Evolutionary conservation across 2,113 vertebrate species (phyloP).

Genomic region (Promerops cafer): DNA sequence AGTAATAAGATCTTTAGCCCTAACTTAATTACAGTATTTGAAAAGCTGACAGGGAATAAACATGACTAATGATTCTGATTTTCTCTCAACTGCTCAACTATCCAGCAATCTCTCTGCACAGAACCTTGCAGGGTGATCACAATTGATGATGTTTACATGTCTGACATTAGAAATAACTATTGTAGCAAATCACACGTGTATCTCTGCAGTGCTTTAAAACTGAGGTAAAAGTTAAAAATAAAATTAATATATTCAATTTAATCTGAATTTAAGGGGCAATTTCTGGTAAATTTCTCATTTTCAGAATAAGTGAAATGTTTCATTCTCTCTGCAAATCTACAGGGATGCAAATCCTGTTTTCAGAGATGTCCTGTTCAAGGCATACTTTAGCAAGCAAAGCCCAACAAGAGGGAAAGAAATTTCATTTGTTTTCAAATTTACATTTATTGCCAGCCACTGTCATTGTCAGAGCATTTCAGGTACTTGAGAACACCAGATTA

Average conservation of each 20-base stretch:
- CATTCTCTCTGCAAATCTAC: background rate
- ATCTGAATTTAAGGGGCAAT: background rate
- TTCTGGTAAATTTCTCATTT: background rate
- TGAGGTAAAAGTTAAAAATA: background rate
- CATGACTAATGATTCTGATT: constrained; percentile 20
- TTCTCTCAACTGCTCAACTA: background rate
- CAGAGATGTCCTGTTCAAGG: background rate
- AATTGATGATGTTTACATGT: background rate
- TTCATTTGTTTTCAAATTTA: constrained; percentile 42
- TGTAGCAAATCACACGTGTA: background rate
- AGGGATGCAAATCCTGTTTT: background rate
- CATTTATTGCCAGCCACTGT: constrained; percentile 4
- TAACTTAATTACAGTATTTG: constrained; percentile 2
- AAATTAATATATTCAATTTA: background rate
- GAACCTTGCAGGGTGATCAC: background rate
- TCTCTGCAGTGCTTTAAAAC: constrained; percentile 1
- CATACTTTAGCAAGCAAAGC: background rate
- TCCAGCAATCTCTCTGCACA: background rate
- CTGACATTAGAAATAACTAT: constrained; percentile 7
- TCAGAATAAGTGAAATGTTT: background rate
- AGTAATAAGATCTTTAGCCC: background rate
- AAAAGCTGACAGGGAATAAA: constrained; percentile 18
- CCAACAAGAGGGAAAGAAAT: background rate
- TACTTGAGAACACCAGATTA: background rate
- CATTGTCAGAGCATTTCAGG: background rate